These are phyloP conservation scores for Nothoprocta pentlandii DNA, from an alignment of 2,113 vertebrate species.

Conservation along the genomic window DNA sequence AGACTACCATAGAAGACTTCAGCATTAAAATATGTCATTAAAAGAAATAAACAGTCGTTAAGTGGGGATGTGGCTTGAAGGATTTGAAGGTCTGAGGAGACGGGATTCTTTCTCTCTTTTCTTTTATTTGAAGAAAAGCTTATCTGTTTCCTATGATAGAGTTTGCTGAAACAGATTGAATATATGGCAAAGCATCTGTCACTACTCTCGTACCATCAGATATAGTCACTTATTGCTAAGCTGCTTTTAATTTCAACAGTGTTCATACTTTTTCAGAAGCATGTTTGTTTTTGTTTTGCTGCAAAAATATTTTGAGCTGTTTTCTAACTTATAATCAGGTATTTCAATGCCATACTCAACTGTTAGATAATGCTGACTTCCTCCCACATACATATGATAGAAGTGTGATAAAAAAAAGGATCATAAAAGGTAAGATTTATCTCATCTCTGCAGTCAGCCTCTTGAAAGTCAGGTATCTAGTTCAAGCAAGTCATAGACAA, in stretches of 20 bases:
- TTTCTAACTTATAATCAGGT: constrained; percentile 6
- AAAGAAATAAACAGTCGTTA: background rate
- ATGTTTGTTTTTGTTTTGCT: background rate
- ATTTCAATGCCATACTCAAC: background rate
- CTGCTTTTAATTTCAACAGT: constrained; percentile 1
- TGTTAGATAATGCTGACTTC: background rate
- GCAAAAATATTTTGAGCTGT: constrained; percentile 7
- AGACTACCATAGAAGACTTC: background rate
- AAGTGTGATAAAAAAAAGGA: too few relatives aligned
- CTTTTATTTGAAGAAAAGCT: background rate
- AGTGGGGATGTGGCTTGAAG: background rate
- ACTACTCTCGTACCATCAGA: background rate
- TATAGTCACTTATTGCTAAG: constrained; percentile 28
- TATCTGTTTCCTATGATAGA: background rate
- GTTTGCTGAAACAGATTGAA: constrained; percentile 45
- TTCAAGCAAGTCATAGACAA: background rate
- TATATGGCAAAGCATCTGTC: constrained; percentile 43
- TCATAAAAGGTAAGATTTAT: background rate
- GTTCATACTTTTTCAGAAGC: background rate
- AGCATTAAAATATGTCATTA: background rate
- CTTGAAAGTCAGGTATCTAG: background rate
- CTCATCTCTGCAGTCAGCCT: background rate
- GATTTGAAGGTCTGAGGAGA: background rate
- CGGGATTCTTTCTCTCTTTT: background rate
- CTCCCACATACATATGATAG: background rate